Percentiles rank a stretch among this genome's conserved stretches.
These are phyloP conservation scores for Sinocyclocheilus grahami DNA, from an alignment of 2,113 vertebrate species.

Conservation along the genomic window DNA sequence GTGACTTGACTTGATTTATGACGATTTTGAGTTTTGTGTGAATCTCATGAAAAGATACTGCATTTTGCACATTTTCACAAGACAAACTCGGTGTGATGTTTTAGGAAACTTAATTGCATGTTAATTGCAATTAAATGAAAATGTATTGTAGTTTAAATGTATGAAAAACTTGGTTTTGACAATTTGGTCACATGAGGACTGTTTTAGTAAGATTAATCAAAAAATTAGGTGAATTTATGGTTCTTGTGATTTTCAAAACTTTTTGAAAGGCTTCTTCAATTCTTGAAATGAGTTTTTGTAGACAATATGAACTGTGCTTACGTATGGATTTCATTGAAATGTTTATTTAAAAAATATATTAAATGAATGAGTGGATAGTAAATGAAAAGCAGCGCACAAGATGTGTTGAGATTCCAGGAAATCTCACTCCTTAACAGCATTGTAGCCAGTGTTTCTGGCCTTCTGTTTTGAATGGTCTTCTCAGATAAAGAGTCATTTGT, in stretches of 20 bases:
- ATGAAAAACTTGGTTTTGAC: too few species aligned
- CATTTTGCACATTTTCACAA: neutral
- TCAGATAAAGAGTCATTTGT: conserved; percentile 1
- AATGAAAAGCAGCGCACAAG: neutral
- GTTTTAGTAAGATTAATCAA: too few species aligned
- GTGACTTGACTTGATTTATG: neutral
- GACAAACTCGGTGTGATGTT: neutral
- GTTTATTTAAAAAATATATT: neutral
- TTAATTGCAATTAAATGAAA: too few species aligned
- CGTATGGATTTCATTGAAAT: neutral
- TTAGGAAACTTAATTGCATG: too few species aligned
- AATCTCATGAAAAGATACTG: neutral
- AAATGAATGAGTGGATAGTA: neutral
- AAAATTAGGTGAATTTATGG: neutral
- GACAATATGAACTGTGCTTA: neutral
- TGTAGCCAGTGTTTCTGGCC: neutral
- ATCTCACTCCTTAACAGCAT: neutral
- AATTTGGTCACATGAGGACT: too few species aligned
- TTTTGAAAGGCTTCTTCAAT: too few species aligned
- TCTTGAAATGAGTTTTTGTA: too few species aligned
- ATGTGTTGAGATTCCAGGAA: neutral
- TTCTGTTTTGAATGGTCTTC: neutral
- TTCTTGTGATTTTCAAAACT: neutral
- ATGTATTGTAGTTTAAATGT: neutral
- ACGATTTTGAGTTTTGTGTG: neutral